These are phyloP conservation scores for Zophobas atratus DNA, from an alignment of 1,140 invertebrate genomes.

Conservation along the genomic window DNA sequence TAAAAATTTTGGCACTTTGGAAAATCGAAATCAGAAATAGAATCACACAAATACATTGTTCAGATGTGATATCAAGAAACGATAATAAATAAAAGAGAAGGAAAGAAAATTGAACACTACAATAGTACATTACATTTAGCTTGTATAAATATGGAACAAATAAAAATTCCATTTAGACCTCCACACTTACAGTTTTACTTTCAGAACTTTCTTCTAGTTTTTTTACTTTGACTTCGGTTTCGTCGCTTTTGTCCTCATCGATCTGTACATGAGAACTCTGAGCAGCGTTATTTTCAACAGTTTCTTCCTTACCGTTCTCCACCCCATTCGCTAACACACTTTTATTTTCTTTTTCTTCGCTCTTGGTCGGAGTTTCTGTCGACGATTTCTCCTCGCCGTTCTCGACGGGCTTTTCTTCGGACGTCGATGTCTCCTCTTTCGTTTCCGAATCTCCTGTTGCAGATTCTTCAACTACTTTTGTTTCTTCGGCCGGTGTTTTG, in stretches of 20 bases:
- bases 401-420: conserved; percentile 21
- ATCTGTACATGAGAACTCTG: conserved; percentile 7
- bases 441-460: background rate
- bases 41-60: conserved; percentile 36
- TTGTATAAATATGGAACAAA: conserved; percentile 46
- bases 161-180: conserved; percentile 48
- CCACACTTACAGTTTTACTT: conserved; percentile 53
- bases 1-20: conserved; percentile 40
- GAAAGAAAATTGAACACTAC: conserved; percentile 51
- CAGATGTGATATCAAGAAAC: conserved; percentile 41
- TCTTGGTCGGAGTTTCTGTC: conserved; percentile 1
- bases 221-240: conserved; percentile 52
- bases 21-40: conserved; percentile 17
- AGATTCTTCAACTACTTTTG: conserved; percentile 10
- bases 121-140: conserved; percentile 47
- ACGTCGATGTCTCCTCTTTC: conserved; percentile 17
- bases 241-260: conserved; percentile 34
- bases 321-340: conserved; percentile 53
- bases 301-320: conserved; percentile 48
- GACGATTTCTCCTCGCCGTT: conserved; percentile 30
- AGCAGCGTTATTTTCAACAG: conserved; percentile 21
- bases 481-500: conserved; percentile 10
- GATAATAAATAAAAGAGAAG: conserved; percentile 40
- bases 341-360: conserved; percentile 52
- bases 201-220: conserved; percentile 53